Base-by-base conservation (phyloP, 1,140 invertebrate species). In the Aradophagus sp. region DNA sequence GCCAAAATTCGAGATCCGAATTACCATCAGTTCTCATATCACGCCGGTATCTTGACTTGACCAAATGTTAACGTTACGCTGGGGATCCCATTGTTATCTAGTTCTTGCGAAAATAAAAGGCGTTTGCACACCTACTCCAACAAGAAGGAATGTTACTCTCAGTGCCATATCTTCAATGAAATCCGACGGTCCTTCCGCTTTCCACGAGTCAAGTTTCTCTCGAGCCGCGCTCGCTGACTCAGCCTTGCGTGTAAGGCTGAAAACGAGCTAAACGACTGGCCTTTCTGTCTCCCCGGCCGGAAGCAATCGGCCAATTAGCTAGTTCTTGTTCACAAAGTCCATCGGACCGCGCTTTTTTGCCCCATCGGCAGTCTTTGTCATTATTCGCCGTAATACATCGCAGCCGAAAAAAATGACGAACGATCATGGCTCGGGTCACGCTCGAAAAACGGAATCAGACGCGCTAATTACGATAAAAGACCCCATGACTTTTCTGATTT, bases 251-350 rank as follows among this genome's bases (percentile, higher is more conserved):
- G 59, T 70, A 59, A 67, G 26, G 41, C 31, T 72, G 56, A 69
- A 74, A 74, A 73, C 50, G 36, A 72, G 31, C 67, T 75, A 68
- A 75, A 68, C 47, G 70, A 63, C 63, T 63, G 19, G 39, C 48
- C 55, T 66, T 72, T 66, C 55, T 68, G 56, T 66, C 65, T 61
- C 55, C 50, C 50, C 48, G 52, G 39, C 32, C 23, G 50, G 53
- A 59, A 70, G 67, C 63, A 75, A 77, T 79, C 48, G 70, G 42
- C 48, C 59, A 76, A 79, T 77, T 77, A 77, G 50, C 63, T 56
- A 27, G 47, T 71, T 77, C 71, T 76, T 72, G 58, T 70, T 56
- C 65, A 35, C 47, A 45, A 61, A 67, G 63, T 48, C 44, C 31
- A 48, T 23, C 10, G 36, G 16, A 15, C 20, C 39, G 35, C 44